phyloP scores from a whole-genome alignment of 2,113 vertebrate genomes.

The Aspidoscelis tigris region DNA sequence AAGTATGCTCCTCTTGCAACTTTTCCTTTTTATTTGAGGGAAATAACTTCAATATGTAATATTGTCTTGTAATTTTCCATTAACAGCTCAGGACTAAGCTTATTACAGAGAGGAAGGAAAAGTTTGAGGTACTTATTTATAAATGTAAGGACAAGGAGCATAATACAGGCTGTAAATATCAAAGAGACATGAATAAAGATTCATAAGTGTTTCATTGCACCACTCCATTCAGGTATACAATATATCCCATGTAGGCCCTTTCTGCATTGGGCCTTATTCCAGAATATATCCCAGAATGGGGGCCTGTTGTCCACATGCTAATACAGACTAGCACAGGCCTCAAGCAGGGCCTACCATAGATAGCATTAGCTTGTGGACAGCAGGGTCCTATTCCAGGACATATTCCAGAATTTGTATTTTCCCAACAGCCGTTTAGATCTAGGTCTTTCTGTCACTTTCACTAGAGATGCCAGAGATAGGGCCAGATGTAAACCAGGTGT shows the following conservation, averaged over 20 bases:
- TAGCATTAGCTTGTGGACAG: neutral
- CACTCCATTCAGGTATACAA: neutral
- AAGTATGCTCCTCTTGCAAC: neutral
- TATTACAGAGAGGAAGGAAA: neutral
- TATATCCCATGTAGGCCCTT: no score
- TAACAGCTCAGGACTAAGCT: neutral
- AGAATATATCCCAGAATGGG: no score
- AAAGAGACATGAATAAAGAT: neutral
- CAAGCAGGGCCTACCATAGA: neutral
- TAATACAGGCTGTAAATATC: neutral
- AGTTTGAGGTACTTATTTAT: neutral
- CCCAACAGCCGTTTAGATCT: neutral
- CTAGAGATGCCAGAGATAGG: neutral
- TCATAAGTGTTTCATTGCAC: neutral
- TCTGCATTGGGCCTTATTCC: no score
- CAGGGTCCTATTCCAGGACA: neutral
- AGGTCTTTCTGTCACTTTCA: neutral
- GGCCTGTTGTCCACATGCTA: no score
- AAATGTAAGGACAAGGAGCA: neutral
- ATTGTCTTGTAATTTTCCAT: conserved; percentile 1
- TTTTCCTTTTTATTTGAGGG: neutral
- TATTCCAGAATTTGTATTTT: no score
- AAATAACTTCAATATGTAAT: neutral
- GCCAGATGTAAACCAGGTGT: neutral
- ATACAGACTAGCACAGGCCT: no score